Base-by-base conservation (phyloP, 2,888 invertebrate species). In the Gnatocerus cornutus region DNA sequence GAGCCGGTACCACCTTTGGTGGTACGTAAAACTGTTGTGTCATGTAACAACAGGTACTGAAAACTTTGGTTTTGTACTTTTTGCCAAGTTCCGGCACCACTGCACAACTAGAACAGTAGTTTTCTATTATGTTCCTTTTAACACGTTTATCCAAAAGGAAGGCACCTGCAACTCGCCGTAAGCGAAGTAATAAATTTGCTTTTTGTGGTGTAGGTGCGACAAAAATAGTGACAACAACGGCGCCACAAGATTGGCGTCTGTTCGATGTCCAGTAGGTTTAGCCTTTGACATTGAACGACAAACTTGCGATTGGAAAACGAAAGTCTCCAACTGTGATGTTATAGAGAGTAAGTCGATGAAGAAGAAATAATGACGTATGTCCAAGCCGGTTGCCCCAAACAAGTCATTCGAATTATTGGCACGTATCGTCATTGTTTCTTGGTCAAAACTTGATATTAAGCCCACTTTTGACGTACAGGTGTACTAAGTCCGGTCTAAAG, bases 231-330 rank as follows among this genome's bases (percentile, higher is more conserved):
- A 95, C 88, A 93, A 92, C 86, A 93, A 93, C 86, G 93, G 94
- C 82, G 91, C 91, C 80, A 94, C 92, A 83, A 90, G 97, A 85
- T 90, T 97, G 86, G 95, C 96, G 81, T 90, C 93, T 75, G 94
- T 97, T 84, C 90, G 92, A 84, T 97, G 97, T 87, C 96, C 96
- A 81, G 91, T 90, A 83, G 93, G 96, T 86, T 90, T 97, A 85
- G 95, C 94, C 83, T 97, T 97, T 89, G 96, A 97, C 90, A 93
- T 97, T 86, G 92, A 93, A 86, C 91, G 95, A 82, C 96, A 97
- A 88, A 96, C 96, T 82, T 97, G 97, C 89, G 96, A 96, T 89
- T 97, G 97, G 97, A 96, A 93, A 91, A 91, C 95, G 85, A 90
- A 96, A 90, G 97, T 97, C 88, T 95, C 95, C 91, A 96, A 96